phyloP scores from a whole-genome alignment of 2,113 vertebrate genomes.

The Tychaedon coryphoeus region DNA sequence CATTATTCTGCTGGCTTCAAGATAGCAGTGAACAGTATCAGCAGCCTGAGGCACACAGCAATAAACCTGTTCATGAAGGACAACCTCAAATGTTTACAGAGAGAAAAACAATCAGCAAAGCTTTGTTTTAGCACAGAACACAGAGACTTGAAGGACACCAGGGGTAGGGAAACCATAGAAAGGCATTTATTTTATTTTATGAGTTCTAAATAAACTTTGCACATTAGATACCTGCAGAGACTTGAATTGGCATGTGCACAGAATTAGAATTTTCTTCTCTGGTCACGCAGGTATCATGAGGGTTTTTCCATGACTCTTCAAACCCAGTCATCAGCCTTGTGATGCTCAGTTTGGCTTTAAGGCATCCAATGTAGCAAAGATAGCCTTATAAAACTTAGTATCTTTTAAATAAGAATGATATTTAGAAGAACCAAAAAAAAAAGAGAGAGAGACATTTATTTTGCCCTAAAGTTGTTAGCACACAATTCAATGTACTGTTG shows the following conservation, averaged over 20 bases:
- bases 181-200: slow-evolving; percentile 1
- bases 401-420: slow-evolving; percentile 28
- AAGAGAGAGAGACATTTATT: slow-evolving; percentile 10
- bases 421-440: neutral
- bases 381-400: neutral
- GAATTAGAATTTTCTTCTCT: neutral
- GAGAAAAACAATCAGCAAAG: slow-evolving; percentile 5
- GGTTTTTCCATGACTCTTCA: neutral
- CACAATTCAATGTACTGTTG: slow-evolving; percentile 20
- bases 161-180: neutral
- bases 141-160: neutral
- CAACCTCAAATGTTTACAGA: slow-evolving; percentile 7
- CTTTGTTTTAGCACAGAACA: slow-evolving; percentile 22
- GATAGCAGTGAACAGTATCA: neutral
- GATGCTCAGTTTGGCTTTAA: neutral
- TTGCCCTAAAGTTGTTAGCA: slow-evolving; percentile 49
- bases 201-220: slow-evolving; percentile 2
- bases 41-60: neutral
- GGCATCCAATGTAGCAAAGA: neutral
- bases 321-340: neutral
- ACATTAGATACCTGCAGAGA: neutral
- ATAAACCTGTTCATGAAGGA: neutral
- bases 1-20: neutral
- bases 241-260: neutral
- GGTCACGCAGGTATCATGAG: neutral